A percentile compares a stretch with the other conserved stretches of the same genome.
These are phyloP conservation scores for Platycnemis pennipes DNA, from an alignment of 2,888 invertebrate genomes.

Conservation along the genomic window DNA sequence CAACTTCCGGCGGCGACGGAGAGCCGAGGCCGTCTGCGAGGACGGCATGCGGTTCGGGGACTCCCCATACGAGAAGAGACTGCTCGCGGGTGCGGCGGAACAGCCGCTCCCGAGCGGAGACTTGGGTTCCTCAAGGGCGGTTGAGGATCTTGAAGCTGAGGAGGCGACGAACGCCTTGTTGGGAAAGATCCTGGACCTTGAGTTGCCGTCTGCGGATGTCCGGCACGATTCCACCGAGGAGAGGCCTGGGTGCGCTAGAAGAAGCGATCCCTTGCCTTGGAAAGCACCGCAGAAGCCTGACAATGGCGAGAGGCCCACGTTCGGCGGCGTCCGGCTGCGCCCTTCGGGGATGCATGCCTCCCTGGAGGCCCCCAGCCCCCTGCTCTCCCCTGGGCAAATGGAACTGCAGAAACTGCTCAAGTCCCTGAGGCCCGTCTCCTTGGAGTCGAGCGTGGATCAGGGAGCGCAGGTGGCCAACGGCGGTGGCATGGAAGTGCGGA, in stretches of 20 bases:
- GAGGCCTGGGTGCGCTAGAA: not conserved
- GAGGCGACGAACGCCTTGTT: not conserved
- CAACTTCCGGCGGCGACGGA: slow-evolving; percentile 87
- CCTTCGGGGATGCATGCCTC: not conserved
- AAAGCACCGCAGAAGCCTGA: not conserved
- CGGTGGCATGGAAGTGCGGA: slow-evolving; percentile 71
- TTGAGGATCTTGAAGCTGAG: slow-evolving; percentile 38
- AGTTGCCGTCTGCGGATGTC: not conserved
- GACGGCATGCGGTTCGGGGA: slow-evolving; percentile 83
- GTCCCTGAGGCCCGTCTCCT: slow-evolving; percentile 71
- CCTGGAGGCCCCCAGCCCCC: not conserved
- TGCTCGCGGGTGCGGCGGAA: slow-evolving; percentile 75
- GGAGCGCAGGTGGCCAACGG: slow-evolving; percentile 71
- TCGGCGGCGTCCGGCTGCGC: slow-evolving; percentile 38
- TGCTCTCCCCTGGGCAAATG: slow-evolving; percentile 73
- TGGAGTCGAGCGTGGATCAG: slow-evolving; percentile 54
- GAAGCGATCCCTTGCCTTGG: not conserved
- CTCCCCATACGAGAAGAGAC: slow-evolving; percentile 79
- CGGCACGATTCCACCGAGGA: not conserved
- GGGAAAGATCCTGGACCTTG: not conserved
- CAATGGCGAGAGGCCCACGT: not conserved
- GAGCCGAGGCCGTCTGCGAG: slow-evolving; percentile 80
- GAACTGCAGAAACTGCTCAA: slow-evolving; percentile 71
- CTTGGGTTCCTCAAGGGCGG: not conserved
- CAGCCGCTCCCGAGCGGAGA: slow-evolving; percentile 2